Base-by-base conservation (phyloP, 2,888 invertebrate genomes). In the Neoaliturus tenellus region DNA sequence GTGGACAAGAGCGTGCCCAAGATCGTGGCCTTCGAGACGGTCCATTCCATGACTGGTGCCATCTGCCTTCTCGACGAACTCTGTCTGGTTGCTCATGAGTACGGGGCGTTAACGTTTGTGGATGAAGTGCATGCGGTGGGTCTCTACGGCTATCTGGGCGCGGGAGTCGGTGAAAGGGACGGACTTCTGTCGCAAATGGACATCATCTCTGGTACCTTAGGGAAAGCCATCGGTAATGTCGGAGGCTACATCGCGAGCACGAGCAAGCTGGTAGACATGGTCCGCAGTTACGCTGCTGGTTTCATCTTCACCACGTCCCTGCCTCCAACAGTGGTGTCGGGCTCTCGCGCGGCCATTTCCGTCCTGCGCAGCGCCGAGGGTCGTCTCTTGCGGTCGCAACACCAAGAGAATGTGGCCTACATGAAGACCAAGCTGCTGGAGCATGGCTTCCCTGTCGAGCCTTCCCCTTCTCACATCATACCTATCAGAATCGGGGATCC, bases 41-140 rank as follows among this genome's bases (percentile, higher is more conserved):
- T 99, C 41, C 98, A 99, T 93, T 99, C 98, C 48, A 99, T 99
- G 99, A 96, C 97, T 83, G 99, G 98, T 80, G 98, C 97, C 23
- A 97, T 99, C 82, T 98, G 98, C 91, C 98, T 98, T 0, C 91
- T 98, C 96, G 86, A 91, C 89, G 96, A 98, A 90, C 91, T 99
- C 89, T 98, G 98, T 90, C 95, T 97, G 85, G 84, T 88, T 41
- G 96, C 98, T 23, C 97, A 97, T 89, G 95, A 96, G 89, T 96
- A 97, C 90, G 98, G 98, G 33, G 98, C 98, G 5, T 91, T 99
- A 84, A 98, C 98, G 0, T 99, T 98, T 91, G 96, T 99, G 25
- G 99, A 99, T 89, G 99, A 99, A 91, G 99, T 99, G 0, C 99
- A 99, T 90, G 99, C 99, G 0, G 99, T 99, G 1, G 99, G 99